Evolutionary conservation across 1,140 invertebrate genomes (phyloP), one percentile per base, ranked within the genome.

Genomic region (Rhyacophila brunnea): DNA sequence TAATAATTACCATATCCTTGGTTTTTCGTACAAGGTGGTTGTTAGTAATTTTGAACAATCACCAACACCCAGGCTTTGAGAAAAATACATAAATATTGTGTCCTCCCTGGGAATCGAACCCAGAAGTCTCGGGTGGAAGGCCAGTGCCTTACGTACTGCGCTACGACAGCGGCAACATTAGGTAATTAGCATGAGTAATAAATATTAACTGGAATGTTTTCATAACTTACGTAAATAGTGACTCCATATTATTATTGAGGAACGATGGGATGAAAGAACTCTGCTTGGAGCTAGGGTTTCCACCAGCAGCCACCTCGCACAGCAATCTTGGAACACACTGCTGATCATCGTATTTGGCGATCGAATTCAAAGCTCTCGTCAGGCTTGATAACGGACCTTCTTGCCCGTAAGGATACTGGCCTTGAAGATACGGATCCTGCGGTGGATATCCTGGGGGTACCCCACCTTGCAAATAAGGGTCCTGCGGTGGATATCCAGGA

Each of bases 251-350:
- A n/a, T n/a, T n/a, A n/a, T n/a, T n/a, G 48, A 84, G 66, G 61
- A 85, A 77, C 53, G 79, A 78, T 17, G 83, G 80, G 51, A 84
- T 38, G 4, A 71, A 52, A 1, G 68, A 70, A 53, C 70, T 71
- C 62, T 73, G 71, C 51, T 75, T 74, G n/a, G 66, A 66, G 10
- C 80, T 81, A 13, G 83, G 79, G 66, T 81, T 74, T 38, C 82
- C 79, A 4, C 84, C 85, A 9, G 83, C 85, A 35, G 88, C 85
- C 23, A 88, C 81, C 73, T 91, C 88, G 67, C 90, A 91, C 40
- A 92, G 77, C 59, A 92, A 78, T 70, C 87, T 81, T 2, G 88
- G 85, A 43, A 91, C 86, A 68, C 90, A 92, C 65, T 88, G 83
- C 47, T 85, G 77, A 70, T 90, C 88, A 68, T 91, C 90, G 71